These are phyloP conservation scores for Lepeophtheirus nordmannii DNA, from an alignment of 2,888 invertebrate species.

Conservation along the genomic window DNA sequence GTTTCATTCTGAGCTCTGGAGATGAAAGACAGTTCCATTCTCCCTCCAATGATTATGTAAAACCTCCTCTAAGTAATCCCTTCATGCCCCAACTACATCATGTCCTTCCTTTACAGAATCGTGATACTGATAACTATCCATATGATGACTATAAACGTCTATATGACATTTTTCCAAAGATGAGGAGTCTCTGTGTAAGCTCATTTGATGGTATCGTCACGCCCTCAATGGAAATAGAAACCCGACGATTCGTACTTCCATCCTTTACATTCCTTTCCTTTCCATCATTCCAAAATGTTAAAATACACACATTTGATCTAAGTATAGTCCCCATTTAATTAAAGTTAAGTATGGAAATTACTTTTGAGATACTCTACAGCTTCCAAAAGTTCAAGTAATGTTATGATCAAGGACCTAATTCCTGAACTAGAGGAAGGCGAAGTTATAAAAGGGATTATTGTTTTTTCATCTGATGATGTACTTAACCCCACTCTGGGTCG, in stretches of 20 bases:
- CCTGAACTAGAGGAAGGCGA: background rate
- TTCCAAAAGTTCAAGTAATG: background rate
- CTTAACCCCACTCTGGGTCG: background rate
- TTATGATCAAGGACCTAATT: background rate
- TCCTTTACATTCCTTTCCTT: slow-evolving; percentile 2
- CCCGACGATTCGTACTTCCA: background rate
- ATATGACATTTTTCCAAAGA: background rate
- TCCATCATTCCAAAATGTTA: background rate
- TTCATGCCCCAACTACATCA: too few species aligned
- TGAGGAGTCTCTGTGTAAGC: background rate
- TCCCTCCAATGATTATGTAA: too few species aligned
- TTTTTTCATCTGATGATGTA: background rate
- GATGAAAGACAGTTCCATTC: background rate
- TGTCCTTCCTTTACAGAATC: too few species aligned
- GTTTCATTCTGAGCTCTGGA: background rate
- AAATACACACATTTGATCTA: slow-evolving; percentile 6
- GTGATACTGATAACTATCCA: background rate
- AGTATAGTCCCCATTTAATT: background rate
- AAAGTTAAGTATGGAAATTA: background rate
- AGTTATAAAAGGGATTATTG: background rate
- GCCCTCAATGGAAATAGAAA: background rate
- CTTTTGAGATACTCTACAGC: background rate
- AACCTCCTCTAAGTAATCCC: too few species aligned
- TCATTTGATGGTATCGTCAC: background rate
- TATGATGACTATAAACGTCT: background rate